Conservation (phyloP, 1,140 invertebrate species). For the Elysia chlorotica region DNA sequence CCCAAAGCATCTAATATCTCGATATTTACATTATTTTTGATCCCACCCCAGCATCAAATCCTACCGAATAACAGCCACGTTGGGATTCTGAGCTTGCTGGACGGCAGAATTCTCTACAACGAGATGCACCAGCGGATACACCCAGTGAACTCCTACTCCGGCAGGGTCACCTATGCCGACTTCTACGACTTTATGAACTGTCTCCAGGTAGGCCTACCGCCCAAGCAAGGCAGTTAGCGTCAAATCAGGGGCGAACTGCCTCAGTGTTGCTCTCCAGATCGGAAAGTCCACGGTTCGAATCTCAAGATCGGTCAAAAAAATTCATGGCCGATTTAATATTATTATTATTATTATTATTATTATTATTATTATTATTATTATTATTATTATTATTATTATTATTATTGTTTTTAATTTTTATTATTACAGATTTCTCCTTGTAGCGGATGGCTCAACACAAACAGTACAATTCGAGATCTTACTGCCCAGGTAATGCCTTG, state of each 20-base stretch:
- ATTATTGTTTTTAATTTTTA: no score
- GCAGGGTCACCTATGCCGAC: constrained; percentile 62
- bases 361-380: no score
- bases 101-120: constrained; percentile 63
- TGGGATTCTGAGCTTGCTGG: constrained; percentile 62
- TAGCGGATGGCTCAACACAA: constrained; percentile 64
- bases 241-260: no score
- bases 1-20: no score
- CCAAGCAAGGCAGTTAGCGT: no score
- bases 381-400: no score
- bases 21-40: background rate
- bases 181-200: constrained; percentile 65
- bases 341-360: no score
- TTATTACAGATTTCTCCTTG: constrained; percentile 57
- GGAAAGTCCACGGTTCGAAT: no score
- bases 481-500: constrained; percentile 57
- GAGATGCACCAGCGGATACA: constrained; percentile 61
- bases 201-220: constrained; percentile 64
- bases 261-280: no score
- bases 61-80: constrained; percentile 63
- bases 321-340: no score
- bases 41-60: constrained; percentile 42
- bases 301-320: no score
- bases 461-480: constrained; percentile 59
- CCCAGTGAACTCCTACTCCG: constrained; percentile 61